Conservation (phyloP, 2,113 vertebrate genomes). For the Oxyruncus cristatus region DNA sequence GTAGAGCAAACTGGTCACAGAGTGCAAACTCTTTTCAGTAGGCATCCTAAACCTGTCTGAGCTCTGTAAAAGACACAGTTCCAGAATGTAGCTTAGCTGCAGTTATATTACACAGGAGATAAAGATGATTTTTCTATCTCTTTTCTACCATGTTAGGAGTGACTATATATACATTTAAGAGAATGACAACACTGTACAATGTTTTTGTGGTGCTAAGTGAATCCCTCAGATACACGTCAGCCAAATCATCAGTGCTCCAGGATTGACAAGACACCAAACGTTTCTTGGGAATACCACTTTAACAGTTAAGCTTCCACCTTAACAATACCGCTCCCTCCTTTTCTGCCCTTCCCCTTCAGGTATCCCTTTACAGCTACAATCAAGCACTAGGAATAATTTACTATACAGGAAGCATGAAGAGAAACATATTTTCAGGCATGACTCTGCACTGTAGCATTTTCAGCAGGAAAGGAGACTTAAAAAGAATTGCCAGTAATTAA, state of each 20-base stretch:
- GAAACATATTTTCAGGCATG: not conserved
- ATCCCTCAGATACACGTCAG: not conserved
- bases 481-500: not conserved
- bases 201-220: not conserved
- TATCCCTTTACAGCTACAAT: not conserved
- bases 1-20: not conserved
- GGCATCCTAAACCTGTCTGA: not conserved
- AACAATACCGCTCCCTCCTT: not conserved
- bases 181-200: not conserved
- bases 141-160: not conserved
- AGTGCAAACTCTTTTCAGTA: not conserved
- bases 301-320: not conserved
- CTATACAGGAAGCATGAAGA: not conserved
- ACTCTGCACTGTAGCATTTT: not conserved
- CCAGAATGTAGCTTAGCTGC: not conserved
- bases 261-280: not conserved
- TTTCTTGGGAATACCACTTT: not conserved
- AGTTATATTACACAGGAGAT: not conserved
- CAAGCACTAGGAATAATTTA: not conserved
- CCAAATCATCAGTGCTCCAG: not conserved
- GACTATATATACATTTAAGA: not conserved
- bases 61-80: not conserved
- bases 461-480: not conserved
- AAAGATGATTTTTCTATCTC: not conserved
- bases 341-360: not conserved